Base-by-base conservation (phyloP, 2,888 invertebrate species). In the Muscina levida region DNA sequence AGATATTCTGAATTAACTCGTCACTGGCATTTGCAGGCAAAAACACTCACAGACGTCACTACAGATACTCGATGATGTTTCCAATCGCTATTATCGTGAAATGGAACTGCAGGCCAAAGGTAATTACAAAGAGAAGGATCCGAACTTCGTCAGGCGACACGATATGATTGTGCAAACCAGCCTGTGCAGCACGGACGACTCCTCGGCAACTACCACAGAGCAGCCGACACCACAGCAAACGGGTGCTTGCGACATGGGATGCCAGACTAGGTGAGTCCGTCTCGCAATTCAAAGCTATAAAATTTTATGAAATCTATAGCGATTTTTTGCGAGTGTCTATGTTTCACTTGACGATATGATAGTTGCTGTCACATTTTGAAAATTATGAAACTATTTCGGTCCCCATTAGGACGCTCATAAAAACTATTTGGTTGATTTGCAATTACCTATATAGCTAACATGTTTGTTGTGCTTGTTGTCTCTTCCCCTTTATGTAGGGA, bases 201-300 rank as follows among this genome's bases (percentile, higher is more conserved):
- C 83, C 46, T 83, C 83, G 42, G 82, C 83, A 56, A 76, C 82
- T 26, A 82, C 77, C 46, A 80, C 77, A 46, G 66, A 72, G 37
- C 22, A 85, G 82, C 17, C 77, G 53, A 53, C 66, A 72, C 1
- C 79, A 79, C 83, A 67, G 77, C 74, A 44, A 56, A 46, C 48
- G 73, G 26, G 93, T 86, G 95, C 94, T 92, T 93, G 94, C 84
- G 95, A 95, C 88, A 94, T 93, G 88, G 94, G 94, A 70, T 97
- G 96, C 88, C 97, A 97, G 88, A 97, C 97, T 0, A 92, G 96
- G 84, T 96, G 95, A 88, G 95, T 95, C n/a, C n/a, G 11, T 11
- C 19, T 26, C 17, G n/a, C 19, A 31, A 6, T 37, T 39, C 22
- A 19, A 51, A 51, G 4, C n/a, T 5, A 67, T 67, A 31, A 62